Percentiles rank a stretch among this genome's conserved stretches.
Conservation (phyloP, 2,113 vertebrate species). For the Vanacampus margaritifer region DNA sequence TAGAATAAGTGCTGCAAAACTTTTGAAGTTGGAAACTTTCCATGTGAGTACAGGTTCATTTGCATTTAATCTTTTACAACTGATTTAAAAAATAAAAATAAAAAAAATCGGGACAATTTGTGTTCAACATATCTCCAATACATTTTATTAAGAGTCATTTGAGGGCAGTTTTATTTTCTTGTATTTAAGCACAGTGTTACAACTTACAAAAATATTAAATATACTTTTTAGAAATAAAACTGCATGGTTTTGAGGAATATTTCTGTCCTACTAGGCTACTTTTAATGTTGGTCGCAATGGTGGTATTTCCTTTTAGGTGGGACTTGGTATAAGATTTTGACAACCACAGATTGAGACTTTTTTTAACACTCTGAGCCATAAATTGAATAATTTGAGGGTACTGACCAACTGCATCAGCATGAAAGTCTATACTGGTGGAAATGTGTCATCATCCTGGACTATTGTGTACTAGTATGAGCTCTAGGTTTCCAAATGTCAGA, state of each 20-base stretch:
- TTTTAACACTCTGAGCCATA: background rate
- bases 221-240: too few species aligned
- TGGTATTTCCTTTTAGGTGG: background rate
- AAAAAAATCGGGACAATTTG: too few species aligned
- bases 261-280: background rate
- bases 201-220: background rate
- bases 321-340: too few species aligned
- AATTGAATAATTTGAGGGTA: background rate
- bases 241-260: background rate
- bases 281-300: too few species aligned
- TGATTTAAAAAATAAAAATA: too few species aligned
- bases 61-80: too few species aligned
- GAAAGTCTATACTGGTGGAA: background rate
- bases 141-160: background rate
- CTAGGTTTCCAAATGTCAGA: slow-evolving; percentile 22
- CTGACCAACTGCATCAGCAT: background rate
- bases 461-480: slow-evolving; percentile 29
- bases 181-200: background rate
- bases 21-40: too few species aligned
- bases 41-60: too few species aligned
- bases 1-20: too few species aligned
- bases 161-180: background rate
- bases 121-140: background rate
- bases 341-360: too few species aligned
- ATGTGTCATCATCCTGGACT: slow-evolving; percentile 24